These are phyloP conservation scores for Selenia dentaria DNA, from an alignment of 2,888 invertebrate genomes.

Conservation along the genomic window DNA sequence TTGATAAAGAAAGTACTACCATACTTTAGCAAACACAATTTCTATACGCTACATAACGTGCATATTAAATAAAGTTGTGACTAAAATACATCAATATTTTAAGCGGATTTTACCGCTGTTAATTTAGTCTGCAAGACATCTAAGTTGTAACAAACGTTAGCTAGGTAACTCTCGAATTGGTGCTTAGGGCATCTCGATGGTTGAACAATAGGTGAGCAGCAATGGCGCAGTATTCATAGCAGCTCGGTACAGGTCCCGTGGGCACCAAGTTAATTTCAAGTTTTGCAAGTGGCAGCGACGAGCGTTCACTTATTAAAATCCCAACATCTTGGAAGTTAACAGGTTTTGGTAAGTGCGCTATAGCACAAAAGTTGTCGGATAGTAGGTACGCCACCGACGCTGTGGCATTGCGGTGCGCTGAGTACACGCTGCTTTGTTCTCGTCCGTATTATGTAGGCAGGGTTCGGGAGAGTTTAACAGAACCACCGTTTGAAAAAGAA, in stretches of 20 bases:
- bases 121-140: slow-evolving; percentile 30
- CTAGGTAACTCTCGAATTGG: slow-evolving; percentile 35
- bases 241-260: slow-evolving; percentile 48
- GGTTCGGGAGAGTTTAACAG: too few species aligned
- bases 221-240: slow-evolving; percentile 47
- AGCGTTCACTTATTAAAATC: slow-evolving; percentile 74
- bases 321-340: slow-evolving; percentile 70
- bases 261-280: slow-evolving; percentile 78
- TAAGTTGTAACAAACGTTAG: slow-evolving; percentile 27
- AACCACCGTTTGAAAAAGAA: too few species aligned
- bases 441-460: neutral
- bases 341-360: slow-evolving; percentile 65
- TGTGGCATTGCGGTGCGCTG: slow-evolving; percentile 4
- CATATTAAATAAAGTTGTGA: too few species aligned
- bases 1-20: too few species aligned
- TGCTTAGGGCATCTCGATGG: slow-evolving; percentile 34
- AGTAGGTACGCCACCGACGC: neutral
- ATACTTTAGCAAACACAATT: too few species aligned
- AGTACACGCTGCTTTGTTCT: slow-evolving; percentile 28
- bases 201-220: slow-evolving; percentile 43
- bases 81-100: slow-evolving; percentile 11
- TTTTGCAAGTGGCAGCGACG: slow-evolving; percentile 60
- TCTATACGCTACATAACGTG: too few species aligned
- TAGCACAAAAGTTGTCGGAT: slow-evolving; percentile 50
- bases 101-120: slow-evolving; percentile 16